These are phyloP conservation scores for Orcinus orca DNA, from an alignment of 2,113 vertebrate genomes.

Conservation along the genomic window DNA sequence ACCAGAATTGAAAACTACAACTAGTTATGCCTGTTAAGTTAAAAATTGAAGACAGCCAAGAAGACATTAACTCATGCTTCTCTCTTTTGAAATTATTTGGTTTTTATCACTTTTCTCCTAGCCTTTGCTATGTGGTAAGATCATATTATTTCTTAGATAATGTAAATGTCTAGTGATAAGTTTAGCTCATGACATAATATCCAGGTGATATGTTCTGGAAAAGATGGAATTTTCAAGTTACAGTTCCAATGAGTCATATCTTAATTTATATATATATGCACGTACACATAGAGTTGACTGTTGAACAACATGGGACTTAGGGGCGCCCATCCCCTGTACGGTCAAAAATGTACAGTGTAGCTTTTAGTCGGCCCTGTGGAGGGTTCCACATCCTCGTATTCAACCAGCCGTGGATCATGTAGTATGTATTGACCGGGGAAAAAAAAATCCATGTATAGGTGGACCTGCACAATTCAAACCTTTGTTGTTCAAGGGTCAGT, in stretches of 20 bases:
- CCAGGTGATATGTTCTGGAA: constrained; percentile 51
- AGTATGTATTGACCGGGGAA: background rate
- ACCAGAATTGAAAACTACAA: constrained; percentile 62
- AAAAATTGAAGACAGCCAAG: background rate
- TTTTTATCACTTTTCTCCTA: constrained; percentile 62
- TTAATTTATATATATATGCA: background rate
- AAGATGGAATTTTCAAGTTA: constrained; percentile 68
- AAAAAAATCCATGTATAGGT: background rate
- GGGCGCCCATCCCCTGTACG: background rate
- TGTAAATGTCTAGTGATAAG: background rate
- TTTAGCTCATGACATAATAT: constrained; percentile 14
- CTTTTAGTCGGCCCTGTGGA: background rate
- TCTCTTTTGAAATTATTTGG: constrained; percentile 22
- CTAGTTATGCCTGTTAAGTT: background rate
- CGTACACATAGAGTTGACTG: background rate
- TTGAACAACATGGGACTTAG: background rate
- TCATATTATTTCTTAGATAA: constrained; percentile 9
- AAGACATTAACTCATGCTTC: background rate
- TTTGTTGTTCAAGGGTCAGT: background rate
- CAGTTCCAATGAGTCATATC: constrained; percentile 77
- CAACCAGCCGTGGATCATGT: background rate
- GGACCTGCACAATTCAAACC: background rate
- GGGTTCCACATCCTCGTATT: background rate
- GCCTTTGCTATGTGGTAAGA: constrained; percentile 52
- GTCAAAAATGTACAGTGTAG: background rate